Evolutionary conservation across 2,888 invertebrate genomes (phyloP).

Genomic region (Drosophila ezoana): DNA sequence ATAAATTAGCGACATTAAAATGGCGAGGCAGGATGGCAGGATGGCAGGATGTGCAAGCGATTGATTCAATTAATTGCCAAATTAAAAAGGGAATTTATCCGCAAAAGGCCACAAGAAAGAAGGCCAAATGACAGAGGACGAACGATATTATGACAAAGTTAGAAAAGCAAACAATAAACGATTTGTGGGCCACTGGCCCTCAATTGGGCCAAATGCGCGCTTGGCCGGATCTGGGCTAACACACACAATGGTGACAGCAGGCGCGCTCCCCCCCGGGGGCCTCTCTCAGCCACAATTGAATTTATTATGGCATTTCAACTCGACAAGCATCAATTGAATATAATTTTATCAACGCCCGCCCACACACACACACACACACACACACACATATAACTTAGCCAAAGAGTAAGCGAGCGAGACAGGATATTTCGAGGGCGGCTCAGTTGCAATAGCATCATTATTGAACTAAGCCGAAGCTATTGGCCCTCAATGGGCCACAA

Average conservation of each 20-base stretch:
- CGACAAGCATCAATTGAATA: slow-evolving; percentile 79
- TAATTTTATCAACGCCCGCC: slow-evolving; percentile 65
- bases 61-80: slow-evolving; percentile 78
- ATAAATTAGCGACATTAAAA: slow-evolving; percentile 76
- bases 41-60: slow-evolving; percentile 73
- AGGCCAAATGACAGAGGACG: slow-evolving; percentile 29
- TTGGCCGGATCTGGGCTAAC: slow-evolving; percentile 48
- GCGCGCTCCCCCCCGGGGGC: slow-evolving; percentile 42
- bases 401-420: slow-evolving; percentile 28
- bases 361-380: slow-evolving; percentile 30
- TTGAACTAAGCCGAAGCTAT: slow-evolving; percentile 77
- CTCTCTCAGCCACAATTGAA: slow-evolving; percentile 73
- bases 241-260: slow-evolving; percentile 67
- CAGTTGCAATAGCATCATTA: slow-evolving; percentile 75
- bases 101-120: slow-evolving; percentile 44
- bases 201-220: slow-evolving; percentile 35
- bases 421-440: slow-evolving; percentile 30
- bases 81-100: slow-evolving; percentile 65
- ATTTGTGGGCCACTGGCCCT: slow-evolving; percentile 46
- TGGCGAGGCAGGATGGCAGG: slow-evolving; percentile 54
- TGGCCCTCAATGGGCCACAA: slow-evolving; percentile 74
- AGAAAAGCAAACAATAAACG: slow-evolving; percentile 76
- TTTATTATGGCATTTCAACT: slow-evolving; percentile 79
- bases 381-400: slow-evolving; percentile 21
- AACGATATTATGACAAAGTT: slow-evolving; percentile 73